Conservation (phyloP, 2,113 vertebrate genomes). For the Neogobius melanostomus region DNA sequence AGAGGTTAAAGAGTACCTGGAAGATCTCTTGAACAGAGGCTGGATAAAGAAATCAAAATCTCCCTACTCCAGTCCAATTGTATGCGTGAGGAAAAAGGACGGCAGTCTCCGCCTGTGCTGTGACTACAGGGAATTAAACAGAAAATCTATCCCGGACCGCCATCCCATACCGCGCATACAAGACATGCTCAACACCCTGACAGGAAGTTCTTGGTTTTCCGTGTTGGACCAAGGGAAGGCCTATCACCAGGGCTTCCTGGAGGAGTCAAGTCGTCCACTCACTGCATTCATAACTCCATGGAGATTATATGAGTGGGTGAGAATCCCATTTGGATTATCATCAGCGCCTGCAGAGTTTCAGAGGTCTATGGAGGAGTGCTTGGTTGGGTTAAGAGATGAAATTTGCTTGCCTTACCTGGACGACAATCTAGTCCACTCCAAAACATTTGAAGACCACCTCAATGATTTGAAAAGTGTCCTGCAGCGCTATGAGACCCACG, state of each 20-base stretch:
- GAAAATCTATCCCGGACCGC: conserved; percentile 4
- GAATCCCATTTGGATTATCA: background rate
- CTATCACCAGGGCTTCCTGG: too few relatives aligned
- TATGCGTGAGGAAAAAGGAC: conserved; percentile 9
- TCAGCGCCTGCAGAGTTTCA: background rate
- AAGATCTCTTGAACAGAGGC: background rate
- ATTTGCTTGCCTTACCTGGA: background rate
- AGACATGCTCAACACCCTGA: conserved; percentile 4
- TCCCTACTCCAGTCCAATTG: conserved; percentile 11
- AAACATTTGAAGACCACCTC: conserved; percentile 6
- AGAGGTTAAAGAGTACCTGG: background rate
- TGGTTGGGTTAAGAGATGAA: background rate
- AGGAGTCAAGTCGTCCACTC: background rate
- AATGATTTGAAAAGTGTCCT: conserved; percentile 11
- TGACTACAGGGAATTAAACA: conserved; percentile 9
- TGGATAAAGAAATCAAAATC: background rate
- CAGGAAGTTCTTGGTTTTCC: conserved; percentile 2
- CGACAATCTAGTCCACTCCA: background rate
- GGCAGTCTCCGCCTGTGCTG: background rate
- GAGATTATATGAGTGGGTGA: background rate
- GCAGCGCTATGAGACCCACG: conserved; percentile 14
- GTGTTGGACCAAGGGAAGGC: background rate
- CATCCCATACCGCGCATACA: conserved; percentile 8
- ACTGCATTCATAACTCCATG: background rate
- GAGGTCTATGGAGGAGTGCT: background rate